Percentiles rank a stretch among this genome's conserved stretches.
These are phyloP conservation scores for Acrocephalus arundinaceus DNA, from an alignment of 2,113 vertebrate species.

Conservation along the genomic window DNA sequence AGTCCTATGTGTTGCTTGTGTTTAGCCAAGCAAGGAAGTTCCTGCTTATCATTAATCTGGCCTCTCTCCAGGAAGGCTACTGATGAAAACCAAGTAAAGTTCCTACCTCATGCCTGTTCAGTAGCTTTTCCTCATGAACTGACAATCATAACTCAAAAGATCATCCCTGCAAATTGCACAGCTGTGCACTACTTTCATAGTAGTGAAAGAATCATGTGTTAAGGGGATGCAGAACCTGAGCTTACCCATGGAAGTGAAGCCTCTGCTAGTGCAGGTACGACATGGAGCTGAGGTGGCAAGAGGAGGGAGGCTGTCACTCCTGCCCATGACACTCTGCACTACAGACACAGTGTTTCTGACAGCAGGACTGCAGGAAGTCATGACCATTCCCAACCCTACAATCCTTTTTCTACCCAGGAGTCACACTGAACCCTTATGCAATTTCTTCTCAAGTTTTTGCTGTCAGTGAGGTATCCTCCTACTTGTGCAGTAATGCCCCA, in stretches of 20 bases:
- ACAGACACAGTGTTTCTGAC: rapidly evolving
- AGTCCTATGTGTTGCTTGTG: background rate
- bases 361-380: background rate
- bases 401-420: background rate
- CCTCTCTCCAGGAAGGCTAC: background rate
- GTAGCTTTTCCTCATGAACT: background rate
- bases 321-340: background rate
- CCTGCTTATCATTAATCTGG: background rate
- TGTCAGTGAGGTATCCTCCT: background rate
- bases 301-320: background rate
- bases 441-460: background rate
- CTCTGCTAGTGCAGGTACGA: background rate
- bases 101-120: background rate
- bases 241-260: background rate
- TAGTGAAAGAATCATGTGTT: background rate
- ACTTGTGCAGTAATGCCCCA: background rate
- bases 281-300: background rate
- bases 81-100: background rate
- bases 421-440: background rate
- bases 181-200: background rate
- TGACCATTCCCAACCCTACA: background rate
- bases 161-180: background rate
- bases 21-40: background rate
- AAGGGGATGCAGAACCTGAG: background rate
- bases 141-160: background rate